Percentiles rank a stretch among this genome's conserved stretches.
Conservation (phyloP, 1,140 invertebrate species). For the Aphis gossypii region DNA sequence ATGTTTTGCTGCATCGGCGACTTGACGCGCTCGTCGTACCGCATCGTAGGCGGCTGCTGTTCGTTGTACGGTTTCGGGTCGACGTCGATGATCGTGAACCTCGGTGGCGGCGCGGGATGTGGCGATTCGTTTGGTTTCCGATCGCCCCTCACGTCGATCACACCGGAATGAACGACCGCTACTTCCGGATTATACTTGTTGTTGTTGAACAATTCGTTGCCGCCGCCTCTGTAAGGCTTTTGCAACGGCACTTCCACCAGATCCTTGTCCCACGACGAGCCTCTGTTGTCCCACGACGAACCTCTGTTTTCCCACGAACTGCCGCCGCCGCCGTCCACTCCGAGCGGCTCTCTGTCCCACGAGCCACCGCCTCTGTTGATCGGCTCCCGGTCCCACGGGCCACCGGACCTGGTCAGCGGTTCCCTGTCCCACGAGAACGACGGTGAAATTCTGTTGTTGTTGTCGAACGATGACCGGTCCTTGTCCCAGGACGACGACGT, state of each 20-base stretch:
- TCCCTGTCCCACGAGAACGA: background rate
- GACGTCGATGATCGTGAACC: slow-evolving; percentile 39
- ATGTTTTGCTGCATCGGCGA: background rate
- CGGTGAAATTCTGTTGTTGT: background rate
- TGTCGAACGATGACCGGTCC: background rate
- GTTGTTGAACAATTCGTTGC: background rate
- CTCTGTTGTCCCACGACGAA: background rate
- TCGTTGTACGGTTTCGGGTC: slow-evolving; percentile 37
- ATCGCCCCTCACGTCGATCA: slow-evolving; percentile 45
- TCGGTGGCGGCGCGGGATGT: background rate
- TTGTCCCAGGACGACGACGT: slow-evolving; percentile 11
- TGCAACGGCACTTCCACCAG: slow-evolving; percentile 42
- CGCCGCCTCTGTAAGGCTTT: background rate
- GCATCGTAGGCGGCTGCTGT: background rate
- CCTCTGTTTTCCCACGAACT: slow-evolving; percentile 13
- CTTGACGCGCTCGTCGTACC: background rate
- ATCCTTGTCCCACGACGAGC: slow-evolving; percentile 29
- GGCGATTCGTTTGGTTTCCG: background rate
- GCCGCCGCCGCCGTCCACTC: background rate
- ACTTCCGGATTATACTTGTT: slow-evolving; percentile 36
- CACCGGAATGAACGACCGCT: slow-evolving; percentile 26
- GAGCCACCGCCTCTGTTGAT: background rate
- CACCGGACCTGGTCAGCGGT: background rate
- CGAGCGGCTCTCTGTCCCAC: slow-evolving; percentile 21
- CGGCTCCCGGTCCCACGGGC: background rate